These are phyloP conservation scores for Semnornis frantzii DNA, from an alignment of 2,113 vertebrate species.

Conservation along the genomic window DNA sequence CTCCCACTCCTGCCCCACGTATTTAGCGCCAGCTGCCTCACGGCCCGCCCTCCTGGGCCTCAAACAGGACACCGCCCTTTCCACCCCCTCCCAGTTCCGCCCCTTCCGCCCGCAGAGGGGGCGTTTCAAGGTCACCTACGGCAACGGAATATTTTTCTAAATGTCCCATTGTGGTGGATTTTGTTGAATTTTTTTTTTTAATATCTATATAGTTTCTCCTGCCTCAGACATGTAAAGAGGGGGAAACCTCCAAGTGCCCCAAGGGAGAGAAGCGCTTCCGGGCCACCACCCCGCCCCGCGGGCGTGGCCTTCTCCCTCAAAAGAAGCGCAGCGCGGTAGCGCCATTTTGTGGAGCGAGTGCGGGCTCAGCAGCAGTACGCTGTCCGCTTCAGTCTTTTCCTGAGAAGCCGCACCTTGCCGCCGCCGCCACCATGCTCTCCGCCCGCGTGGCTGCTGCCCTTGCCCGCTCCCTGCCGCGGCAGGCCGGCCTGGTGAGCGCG, in stretches of 20 bases:
- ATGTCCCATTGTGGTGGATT: not conserved
- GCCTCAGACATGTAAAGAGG: no score
- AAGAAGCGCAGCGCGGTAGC: conserved; percentile 6
- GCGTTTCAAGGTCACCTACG: not conserved
- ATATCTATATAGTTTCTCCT: no score
- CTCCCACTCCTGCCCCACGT: not conserved
- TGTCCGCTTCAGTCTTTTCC: rapidly evolving
- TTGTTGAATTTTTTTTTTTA: no score
- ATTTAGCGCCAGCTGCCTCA: not conserved
- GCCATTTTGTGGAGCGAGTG: conserved; percentile 77
- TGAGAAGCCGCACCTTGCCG: not conserved
- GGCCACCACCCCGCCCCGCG: not conserved
- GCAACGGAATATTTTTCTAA: rapidly evolving
- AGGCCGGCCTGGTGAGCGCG: conserved; percentile 86
- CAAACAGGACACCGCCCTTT: no score
- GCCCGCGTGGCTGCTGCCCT: conserved; percentile 89
- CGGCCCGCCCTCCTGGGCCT: no score
- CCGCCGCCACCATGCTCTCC: conserved; percentile 80
- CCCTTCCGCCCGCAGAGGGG: not conserved
- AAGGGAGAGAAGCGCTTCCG: conserved; percentile 21
- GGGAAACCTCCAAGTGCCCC: no score
- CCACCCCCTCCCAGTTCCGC: not conserved
- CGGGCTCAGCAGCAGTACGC: not conserved
- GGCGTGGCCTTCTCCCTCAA: not conserved
- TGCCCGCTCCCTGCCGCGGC: conserved; percentile 84